A percentile compares a stretch with the other conserved stretches of the same genome.
Evolutionary conservation across 2,797 vertebrate species (phyloP).

Genomic region (Sebastes hubbsi): DNA sequence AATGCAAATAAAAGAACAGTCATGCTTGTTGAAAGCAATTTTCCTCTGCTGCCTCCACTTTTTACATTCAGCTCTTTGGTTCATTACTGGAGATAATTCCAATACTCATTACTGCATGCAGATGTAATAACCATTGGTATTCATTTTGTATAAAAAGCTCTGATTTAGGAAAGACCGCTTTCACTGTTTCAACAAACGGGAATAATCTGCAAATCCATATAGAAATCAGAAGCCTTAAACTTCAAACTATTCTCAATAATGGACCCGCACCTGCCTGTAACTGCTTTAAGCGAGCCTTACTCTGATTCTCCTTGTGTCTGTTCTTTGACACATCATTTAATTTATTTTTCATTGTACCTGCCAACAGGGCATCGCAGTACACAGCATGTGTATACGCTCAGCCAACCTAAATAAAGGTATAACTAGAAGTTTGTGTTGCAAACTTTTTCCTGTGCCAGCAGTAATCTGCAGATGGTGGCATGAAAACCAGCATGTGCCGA

Average conservation of each 20-base stretch:
- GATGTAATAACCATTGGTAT: constrained; percentile 4
- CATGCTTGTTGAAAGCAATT: background rate
- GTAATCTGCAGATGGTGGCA: constrained; percentile 55
- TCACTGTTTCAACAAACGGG: background rate
- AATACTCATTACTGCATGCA: background rate
- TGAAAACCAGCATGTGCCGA: constrained; percentile 47
- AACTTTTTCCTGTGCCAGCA: constrained; percentile 45
- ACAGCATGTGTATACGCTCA: constrained; percentile 2
- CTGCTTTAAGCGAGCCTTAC: background rate
- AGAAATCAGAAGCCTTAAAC: background rate
- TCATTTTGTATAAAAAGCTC: background rate
- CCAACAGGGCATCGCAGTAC: background rate
- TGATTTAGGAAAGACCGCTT: background rate
- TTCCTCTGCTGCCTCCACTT: constrained; percentile 4
- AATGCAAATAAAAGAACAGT: background rate
- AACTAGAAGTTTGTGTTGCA: constrained; percentile 36
- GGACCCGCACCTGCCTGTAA: background rate
- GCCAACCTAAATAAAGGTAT: constrained; percentile 23
- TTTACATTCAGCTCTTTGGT: constrained; percentile 5
- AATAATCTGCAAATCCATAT: background rate
- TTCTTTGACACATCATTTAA: background rate
- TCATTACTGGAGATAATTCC: constrained; percentile 25
- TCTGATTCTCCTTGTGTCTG: background rate
- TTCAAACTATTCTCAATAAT: background rate
- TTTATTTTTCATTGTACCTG: constrained; percentile 7